phyloP scores from a whole-genome alignment of 2,888 invertebrate genomes.

The Halocaridina rubra region DNA sequence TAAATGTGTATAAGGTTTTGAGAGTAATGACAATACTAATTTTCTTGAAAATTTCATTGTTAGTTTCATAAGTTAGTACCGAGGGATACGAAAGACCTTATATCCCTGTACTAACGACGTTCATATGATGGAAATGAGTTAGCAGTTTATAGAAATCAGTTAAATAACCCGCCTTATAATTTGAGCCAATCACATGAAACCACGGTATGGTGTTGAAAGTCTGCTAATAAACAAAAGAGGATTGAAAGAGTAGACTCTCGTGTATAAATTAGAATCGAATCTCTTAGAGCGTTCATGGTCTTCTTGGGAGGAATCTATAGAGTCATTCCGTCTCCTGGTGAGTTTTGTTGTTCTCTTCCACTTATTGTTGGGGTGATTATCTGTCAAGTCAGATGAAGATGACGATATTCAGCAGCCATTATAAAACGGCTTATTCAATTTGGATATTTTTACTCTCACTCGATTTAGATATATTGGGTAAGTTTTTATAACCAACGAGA shows the following conservation, averaged over 20 bases:
- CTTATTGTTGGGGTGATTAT: neutral
- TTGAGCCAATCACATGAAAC: neutral
- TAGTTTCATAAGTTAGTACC: too few relatives aligned
- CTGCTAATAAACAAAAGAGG: neutral
- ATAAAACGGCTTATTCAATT: slow-evolving; percentile 25
- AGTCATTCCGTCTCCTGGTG: too few relatives aligned
- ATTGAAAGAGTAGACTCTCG: neutral
- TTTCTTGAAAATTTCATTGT: too few relatives aligned
- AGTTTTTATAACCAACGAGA: neutral
- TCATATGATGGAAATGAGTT: too few relatives aligned
- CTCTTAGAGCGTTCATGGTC: too few relatives aligned
- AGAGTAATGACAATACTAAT: too few relatives aligned
- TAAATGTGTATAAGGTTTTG: too few relatives aligned
- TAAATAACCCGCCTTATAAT: neutral
- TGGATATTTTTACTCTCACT: slow-evolving; percentile 30
- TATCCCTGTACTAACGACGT: too few relatives aligned
- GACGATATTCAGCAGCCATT: neutral
- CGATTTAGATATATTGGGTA: slow-evolving; percentile 25
- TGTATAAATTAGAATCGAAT: too few relatives aligned
- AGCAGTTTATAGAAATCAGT: too few relatives aligned
- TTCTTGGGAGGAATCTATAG: too few relatives aligned
- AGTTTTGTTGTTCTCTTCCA: slow-evolving; percentile 28
- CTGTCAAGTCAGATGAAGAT: neutral
- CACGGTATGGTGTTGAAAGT: neutral
- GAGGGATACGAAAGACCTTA: too few relatives aligned